Percentiles rank a stretch among this genome's conserved stretches.
phyloP scores from a whole-genome alignment of 2,888 invertebrate genomes.

The Nematopogon swammerdamellus region DNA sequence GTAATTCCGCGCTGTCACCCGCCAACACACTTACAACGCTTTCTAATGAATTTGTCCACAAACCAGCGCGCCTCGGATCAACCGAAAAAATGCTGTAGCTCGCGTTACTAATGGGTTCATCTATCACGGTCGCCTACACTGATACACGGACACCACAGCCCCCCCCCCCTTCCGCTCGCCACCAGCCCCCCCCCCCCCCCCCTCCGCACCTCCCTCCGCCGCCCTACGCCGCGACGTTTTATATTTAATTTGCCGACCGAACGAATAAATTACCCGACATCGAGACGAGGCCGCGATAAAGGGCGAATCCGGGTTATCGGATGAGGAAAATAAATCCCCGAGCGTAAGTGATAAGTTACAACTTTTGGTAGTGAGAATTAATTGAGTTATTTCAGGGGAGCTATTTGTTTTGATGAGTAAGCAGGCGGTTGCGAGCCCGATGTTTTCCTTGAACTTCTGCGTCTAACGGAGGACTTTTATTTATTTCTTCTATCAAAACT shows the following conservation, averaged over 20 bases:
- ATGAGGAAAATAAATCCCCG: constrained; percentile 3
- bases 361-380: neutral
- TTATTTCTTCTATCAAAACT: no score
- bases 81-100: constrained; percentile 52
- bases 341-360: neutral
- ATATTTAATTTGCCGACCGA: constrained; percentile 53
- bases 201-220: no score
- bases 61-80: constrained; percentile 47
- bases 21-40: constrained; percentile 50
- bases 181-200: no score
- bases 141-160: constrained; percentile 33
- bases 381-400: neutral
- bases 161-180: no score
- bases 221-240: constrained; percentile 40
- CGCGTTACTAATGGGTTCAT: constrained; percentile 57
- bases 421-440: neutral
- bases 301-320: constrained; percentile 29
- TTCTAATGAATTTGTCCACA: constrained; percentile 58
- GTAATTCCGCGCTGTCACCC: constrained; percentile 47
- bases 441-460: no score
- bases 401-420: neutral
- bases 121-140: constrained; percentile 57
- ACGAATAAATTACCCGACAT: constrained; percentile 51
- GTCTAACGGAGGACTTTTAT: no score
- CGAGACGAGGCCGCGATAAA: constrained; percentile 39